Base-by-base conservation (phyloP, 2,797 vertebrate species). In the Scleropages formosus region DNA sequence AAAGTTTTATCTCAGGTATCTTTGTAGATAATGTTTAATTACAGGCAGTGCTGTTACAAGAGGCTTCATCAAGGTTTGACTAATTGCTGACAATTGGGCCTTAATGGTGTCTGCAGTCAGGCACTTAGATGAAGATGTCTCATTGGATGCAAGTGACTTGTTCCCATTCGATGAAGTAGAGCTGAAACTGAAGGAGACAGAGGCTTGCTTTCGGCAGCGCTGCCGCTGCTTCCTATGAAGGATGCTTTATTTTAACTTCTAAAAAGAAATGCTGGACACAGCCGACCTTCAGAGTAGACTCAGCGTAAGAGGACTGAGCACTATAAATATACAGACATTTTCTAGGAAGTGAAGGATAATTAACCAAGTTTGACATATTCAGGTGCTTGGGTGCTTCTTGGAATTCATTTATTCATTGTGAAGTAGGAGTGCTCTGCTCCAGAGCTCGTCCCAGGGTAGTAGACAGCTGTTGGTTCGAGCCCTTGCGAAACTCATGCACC, bases 71-170 rank as follows among this genome's bases (percentile, higher is more conserved):
- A 77, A 82, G 53, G 76, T 64, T 58, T 3, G 15, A 77, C 46
- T 85, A 85, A 85, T 80, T 82, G 73, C 75, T 72, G 82, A 53
- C 46, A 75, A 75, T 82, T 70, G 79, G 70, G 71, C 78, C 44
- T 66, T 39, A 82, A 81, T 68, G 73, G 53, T 74, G 65, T 82
- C 66, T 81, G 47, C 24, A 65, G 44, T 49, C 22, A 39, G 61
- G n/a, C n/a, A 78, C 73, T 53, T 78, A 75, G 79, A 81, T 64
- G 27, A 22, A 73, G 66, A 65, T 63, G 59, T 76, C 53, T 70
- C 8, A 39, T 0, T 79, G 65, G 68, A 61, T 62, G 66, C 7
- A 46, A 22, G 16, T 68, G 15, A n/a, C 26, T 8, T 22, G 31
- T 49, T 47, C 44, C n/a, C 16, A 20, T n/a, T 20, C 18, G 15